phyloP scores from a whole-genome alignment of 2,888 invertebrate species.

The Pomacea canaliculata region DNA sequence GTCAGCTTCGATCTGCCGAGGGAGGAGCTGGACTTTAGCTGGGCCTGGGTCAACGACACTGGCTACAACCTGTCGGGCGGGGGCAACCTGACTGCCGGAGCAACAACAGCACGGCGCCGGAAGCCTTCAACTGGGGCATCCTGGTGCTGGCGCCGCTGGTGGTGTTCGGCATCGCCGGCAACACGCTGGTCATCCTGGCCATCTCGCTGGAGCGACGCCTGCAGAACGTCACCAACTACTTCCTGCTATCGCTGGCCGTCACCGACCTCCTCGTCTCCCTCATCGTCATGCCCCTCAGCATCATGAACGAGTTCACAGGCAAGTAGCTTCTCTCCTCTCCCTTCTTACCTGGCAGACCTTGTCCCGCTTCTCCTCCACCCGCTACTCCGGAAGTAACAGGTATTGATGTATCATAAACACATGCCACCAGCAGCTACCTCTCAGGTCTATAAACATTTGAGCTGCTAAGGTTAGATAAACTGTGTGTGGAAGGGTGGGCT shows the following conservation, averaged over 20 bases:
- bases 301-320: slow-evolving; percentile 94
- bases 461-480: no score
- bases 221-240: slow-evolving; percentile 96
- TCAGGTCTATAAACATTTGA: no score
- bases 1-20: no score
- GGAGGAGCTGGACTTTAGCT: not conserved
- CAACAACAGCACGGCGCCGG: not conserved
- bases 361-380: no score
- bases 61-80: not conserved
- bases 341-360: not conserved
- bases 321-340: slow-evolving; percentile 70
- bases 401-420: no score
- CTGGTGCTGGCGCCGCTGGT: slow-evolving; percentile 56
- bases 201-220: slow-evolving; percentile 89
- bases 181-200: slow-evolving; percentile 92
- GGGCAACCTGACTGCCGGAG: not conserved
- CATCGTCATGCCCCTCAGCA: slow-evolving; percentile 95
- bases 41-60: not conserved
- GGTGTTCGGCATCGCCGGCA: slow-evolving; percentile 75
- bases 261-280: slow-evolving; percentile 93
- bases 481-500: no score
- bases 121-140: slow-evolving; percentile 50
- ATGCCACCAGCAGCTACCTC: no score
- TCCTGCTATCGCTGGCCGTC: slow-evolving; percentile 90
- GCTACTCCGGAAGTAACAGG: no score